These are phyloP conservation scores for Plectus sambesii DNA, from an alignment of 1,140 invertebrate species.

Conservation along the genomic window DNA sequence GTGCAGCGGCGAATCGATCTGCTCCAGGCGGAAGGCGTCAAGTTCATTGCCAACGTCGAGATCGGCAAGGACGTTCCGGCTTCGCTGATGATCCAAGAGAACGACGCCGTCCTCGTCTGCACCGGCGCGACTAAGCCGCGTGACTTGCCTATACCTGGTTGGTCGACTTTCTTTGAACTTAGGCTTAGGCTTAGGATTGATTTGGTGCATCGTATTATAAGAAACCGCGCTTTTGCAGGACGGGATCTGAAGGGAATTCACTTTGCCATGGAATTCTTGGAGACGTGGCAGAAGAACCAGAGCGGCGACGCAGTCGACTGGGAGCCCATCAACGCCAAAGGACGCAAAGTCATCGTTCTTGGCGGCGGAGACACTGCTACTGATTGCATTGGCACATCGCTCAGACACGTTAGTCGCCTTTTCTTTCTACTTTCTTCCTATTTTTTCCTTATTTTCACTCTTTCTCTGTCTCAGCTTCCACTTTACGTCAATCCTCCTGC, in stretches of 20 bases:
- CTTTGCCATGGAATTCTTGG: slow-evolving; percentile 89
- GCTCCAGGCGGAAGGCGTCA: slow-evolving; percentile 72
- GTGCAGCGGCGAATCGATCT: slow-evolving; percentile 74
- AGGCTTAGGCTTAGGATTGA: too few relatives aligned
- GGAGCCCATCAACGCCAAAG: slow-evolving; percentile 67
- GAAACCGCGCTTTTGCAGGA: slow-evolving; percentile 56
- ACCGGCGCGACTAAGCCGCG: slow-evolving; percentile 87
- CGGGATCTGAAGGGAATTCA: slow-evolving; percentile 73
- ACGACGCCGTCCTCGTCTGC: slow-evolving; percentile 72
- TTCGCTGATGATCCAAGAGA: slow-evolving; percentile 53
- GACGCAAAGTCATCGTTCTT: slow-evolving; percentile 85
- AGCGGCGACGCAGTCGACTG: slow-evolving; percentile 53
- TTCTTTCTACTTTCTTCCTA: too few relatives aligned
- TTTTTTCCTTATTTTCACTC: neutral
- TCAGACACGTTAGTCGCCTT: slow-evolving; percentile 62
- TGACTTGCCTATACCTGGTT: slow-evolving; percentile 57
- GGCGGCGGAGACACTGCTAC: slow-evolving; percentile 94
- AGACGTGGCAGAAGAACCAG: slow-evolving; percentile 79
- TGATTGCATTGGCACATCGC: slow-evolving; percentile 90
- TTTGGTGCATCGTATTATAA: too few relatives aligned
- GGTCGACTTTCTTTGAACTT: slow-evolving; percentile 1
- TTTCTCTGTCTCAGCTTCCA: neutral
- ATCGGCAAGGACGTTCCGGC: slow-evolving; percentile 64
- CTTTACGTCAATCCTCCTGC: too few relatives aligned
- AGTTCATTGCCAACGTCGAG: slow-evolving; percentile 71